Percentiles rank a stretch among this genome's conserved stretches.
Evolutionary conservation across 2,797 vertebrate species (phyloP).

Genomic region (Pangasius larnaudii): DNA sequence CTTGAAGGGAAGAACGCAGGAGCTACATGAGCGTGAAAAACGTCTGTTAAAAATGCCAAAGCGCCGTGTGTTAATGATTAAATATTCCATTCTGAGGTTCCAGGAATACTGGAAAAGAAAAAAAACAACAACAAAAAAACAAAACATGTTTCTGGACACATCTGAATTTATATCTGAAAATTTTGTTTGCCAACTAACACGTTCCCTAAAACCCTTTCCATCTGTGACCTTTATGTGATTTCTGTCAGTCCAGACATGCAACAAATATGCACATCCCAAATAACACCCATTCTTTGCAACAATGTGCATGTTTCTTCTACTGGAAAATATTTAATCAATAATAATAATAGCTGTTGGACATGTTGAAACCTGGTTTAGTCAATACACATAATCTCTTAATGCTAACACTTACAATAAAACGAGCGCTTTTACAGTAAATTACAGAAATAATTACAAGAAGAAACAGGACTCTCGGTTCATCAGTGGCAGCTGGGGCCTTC

Average conservation of each 20-base stretch:
- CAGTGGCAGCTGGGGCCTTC: background rate
- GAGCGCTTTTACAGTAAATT: background rate
- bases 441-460: background rate
- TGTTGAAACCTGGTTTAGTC: background rate
- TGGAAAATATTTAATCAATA: background rate
- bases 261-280: background rate
- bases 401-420: background rate
- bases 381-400: background rate
- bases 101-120: background rate
- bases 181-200: background rate
- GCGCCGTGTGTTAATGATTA: background rate
- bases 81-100: background rate
- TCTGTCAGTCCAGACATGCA: background rate
- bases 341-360: background rate
- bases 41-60: constrained; percentile 7
- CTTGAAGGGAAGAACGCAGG: background rate
- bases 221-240: background rate
- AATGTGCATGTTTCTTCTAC: background rate
- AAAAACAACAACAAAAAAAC: background rate
- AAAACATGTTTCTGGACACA: background rate
- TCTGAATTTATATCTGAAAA: background rate
- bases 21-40: background rate
- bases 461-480: background rate
- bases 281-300: background rate
- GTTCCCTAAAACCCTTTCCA: background rate